Conservation (phyloP, 1,140 invertebrate species). For the Caligus rogercresseyi region DNA sequence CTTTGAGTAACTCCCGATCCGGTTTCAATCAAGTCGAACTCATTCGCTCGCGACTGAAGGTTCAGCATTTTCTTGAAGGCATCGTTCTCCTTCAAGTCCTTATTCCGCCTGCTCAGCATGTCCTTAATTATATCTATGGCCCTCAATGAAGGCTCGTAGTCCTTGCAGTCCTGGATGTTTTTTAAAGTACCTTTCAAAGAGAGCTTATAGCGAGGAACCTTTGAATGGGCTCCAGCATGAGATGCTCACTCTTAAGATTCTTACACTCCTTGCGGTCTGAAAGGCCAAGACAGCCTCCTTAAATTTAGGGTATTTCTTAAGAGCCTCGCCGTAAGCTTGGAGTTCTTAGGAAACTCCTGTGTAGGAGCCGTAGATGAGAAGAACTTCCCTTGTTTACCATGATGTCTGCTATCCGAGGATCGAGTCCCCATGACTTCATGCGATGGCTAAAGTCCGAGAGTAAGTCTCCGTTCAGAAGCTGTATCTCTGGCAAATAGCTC, state of each 20-base stretch:
- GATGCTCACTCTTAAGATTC: constrained; percentile 45
- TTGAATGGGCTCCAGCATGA: constrained; percentile 57
- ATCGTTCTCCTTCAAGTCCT: not conserved
- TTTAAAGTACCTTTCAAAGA: constrained; percentile 46
- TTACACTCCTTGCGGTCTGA: constrained; percentile 43
- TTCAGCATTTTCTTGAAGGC: not conserved
- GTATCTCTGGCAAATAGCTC: not conserved
- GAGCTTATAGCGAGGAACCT: constrained; percentile 49
- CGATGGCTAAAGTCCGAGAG: not conserved
- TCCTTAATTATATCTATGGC: not conserved
- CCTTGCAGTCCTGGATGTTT: constrained; percentile 38
- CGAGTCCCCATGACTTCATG: not conserved
- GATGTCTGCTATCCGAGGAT: not conserved
- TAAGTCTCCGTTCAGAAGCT: not conserved
- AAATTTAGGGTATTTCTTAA: constrained; percentile 42
- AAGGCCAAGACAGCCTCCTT: constrained; percentile 42
- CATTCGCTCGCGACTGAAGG: not conserved
- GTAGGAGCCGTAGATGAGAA: constrained; percentile 42
- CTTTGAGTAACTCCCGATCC: not conserved
- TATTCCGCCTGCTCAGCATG: constrained; percentile 32
- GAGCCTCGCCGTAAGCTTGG: constrained; percentile 41
- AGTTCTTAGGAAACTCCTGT: constrained; percentile 50
- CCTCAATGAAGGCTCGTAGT: constrained; percentile 44
- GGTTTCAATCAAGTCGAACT: not conserved
- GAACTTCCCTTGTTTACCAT: not conserved